phyloP scores from a whole-genome alignment of 2,113 vertebrate genomes.

The Loxodonta africana region DNA sequence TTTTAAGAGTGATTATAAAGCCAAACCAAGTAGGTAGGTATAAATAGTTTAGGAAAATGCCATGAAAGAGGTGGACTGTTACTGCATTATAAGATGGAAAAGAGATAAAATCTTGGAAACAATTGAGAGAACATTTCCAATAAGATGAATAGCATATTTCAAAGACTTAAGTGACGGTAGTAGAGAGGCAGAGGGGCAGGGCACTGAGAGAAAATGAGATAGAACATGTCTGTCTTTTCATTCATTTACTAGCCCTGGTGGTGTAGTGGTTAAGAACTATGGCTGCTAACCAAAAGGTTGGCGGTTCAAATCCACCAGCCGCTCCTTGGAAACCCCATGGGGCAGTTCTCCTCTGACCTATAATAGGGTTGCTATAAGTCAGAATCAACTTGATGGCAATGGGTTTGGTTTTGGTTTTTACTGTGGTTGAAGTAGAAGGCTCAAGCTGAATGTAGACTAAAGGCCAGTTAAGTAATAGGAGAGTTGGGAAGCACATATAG shows the following conservation, averaged over 20 bases:
- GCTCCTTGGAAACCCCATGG: too few species aligned
- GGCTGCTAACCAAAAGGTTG: too few species aligned
- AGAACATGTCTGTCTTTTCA: constrained; percentile 8
- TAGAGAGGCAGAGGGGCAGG: neutral
- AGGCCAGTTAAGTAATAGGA: constrained; percentile 13
- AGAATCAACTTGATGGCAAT: too few species aligned
- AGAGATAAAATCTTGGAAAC: neutral
- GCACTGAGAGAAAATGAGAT: constrained; percentile 4
- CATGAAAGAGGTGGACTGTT: neutral
- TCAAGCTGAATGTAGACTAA: constrained; percentile 43
- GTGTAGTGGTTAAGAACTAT: neutral
- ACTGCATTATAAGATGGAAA: neutral
- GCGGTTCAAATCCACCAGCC: too few species aligned
- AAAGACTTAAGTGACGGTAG: neutral
- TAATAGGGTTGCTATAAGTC: too few species aligned
- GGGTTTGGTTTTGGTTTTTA: neutral
- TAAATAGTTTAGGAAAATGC: neutral
- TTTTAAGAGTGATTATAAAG: constrained; percentile 16
- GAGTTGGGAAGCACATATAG: neutral
- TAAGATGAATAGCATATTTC: neutral
- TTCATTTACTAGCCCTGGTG: neutral
- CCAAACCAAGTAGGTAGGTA: neutral
- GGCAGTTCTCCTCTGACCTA: too few species aligned
- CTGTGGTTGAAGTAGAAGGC: neutral
- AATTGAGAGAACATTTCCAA: constrained; percentile 6